phyloP scores from a whole-genome alignment of 1,140 invertebrate species.

The Megathymus violae region DNA sequence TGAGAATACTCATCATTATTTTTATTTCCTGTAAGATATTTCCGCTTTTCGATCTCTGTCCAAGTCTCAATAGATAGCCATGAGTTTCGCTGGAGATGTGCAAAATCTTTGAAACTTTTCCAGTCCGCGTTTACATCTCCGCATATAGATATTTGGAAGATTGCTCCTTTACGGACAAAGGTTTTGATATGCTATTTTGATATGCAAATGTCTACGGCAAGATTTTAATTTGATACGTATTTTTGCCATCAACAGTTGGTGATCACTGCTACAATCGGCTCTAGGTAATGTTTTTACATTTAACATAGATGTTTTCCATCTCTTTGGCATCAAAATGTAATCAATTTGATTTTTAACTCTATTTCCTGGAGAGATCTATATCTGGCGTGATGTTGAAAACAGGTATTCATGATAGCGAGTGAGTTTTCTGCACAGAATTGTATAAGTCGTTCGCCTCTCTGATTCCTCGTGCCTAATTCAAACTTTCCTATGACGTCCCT shows the following conservation, averaged over 20 bases:
- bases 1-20: neutral
- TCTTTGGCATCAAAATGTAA: conserved; percentile 38
- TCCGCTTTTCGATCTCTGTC: neutral
- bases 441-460: neutral
- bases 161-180: no score
- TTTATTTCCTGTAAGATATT: neutral
- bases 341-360: conserved; percentile 46
- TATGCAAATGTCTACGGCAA: no score
- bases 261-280: conserved; percentile 45
- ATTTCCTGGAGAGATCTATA: conserved; percentile 35
- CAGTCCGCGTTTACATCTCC: neutral
- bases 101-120: no score
- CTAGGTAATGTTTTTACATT: conserved; percentile 44
- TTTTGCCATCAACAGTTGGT: conserved; percentile 43
- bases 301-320: conserved; percentile 39
- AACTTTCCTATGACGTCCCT: neutral
- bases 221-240: conserved; percentile 22
- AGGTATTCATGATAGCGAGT: conserved; percentile 31
- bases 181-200: no score
- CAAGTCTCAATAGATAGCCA: no score
- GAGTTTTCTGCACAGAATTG: conserved; percentile 37
- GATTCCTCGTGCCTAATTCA: neutral
- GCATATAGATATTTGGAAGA: no score
- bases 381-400: conserved; percentile 25
- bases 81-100: no score